A percentile compares a stretch with the other conserved stretches of the same genome.
phyloP scores from a whole-genome alignment of 2,113 vertebrate species.

The Pycnonotus jocosus region DNA sequence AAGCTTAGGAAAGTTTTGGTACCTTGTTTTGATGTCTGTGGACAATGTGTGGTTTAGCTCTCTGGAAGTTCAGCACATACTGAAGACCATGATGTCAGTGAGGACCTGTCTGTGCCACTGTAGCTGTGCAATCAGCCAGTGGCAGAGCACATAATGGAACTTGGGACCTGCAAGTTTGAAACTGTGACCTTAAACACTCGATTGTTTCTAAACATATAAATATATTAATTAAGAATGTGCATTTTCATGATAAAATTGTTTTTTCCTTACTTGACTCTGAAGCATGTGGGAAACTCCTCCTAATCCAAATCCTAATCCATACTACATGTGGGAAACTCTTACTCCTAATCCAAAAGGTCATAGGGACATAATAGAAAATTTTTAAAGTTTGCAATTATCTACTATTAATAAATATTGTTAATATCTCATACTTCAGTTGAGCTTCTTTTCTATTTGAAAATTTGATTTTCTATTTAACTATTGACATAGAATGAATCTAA shows the following conservation, averaged over 20 bases:
- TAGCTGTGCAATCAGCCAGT: background rate
- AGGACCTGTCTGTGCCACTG: background rate
- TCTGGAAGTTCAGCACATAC: rapidly evolving
- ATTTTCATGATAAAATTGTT: background rate
- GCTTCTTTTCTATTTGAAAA: background rate
- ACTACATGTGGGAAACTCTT: background rate
- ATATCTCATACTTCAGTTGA: background rate
- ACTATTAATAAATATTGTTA: background rate
- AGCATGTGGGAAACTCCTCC: background rate
- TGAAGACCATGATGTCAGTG: background rate
- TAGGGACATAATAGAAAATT: background rate
- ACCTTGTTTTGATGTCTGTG: background rate
- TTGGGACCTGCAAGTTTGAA: background rate
- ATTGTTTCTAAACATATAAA: background rate
- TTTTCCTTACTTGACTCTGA: background rate
- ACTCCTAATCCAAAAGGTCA: background rate
- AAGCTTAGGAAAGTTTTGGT: background rate
- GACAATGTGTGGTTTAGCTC: background rate
- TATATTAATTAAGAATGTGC: background rate
- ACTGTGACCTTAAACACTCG: background rate
- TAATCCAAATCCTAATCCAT: no score
- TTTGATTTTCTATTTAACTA: background rate
- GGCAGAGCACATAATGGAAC: background rate
- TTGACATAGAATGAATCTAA: background rate
- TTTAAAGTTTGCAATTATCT: background rate